These are phyloP conservation scores for Caenorhabditis brenneri DNA, from an alignment of 1,140 invertebrate species.

Conservation along the genomic window DNA sequence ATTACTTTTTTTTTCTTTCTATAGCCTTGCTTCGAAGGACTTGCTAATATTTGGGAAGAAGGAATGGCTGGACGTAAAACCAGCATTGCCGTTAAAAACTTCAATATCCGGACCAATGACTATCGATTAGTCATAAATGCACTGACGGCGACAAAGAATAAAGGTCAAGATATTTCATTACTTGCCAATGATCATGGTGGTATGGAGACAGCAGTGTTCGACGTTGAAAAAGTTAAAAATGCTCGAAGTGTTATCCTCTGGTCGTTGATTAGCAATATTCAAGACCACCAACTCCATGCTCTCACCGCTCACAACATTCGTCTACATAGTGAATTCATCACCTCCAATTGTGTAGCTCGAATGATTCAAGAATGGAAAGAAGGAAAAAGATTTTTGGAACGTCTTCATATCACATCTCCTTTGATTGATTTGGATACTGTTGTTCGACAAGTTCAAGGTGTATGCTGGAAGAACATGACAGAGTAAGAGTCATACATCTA, in stretches of 20 bases:
- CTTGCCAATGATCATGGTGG: slow-evolving; percentile 23
- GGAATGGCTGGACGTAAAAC: neutral
- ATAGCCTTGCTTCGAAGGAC: slow-evolving; percentile 18
- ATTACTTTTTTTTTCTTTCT: no score
- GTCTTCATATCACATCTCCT: slow-evolving; percentile 14
- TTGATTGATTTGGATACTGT: neutral
- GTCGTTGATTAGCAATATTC: slow-evolving; percentile 12
- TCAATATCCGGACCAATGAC: slow-evolving; percentile 14
- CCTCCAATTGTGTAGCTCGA: neutral
- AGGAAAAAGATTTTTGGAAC: neutral
- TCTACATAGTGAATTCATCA: slow-evolving; percentile 13
- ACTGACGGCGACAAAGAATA: neutral
- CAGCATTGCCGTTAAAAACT: neutral
- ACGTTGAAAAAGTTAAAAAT: neutral
- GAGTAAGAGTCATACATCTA: no score
- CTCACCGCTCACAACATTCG: neutral
- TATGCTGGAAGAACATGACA: slow-evolving; percentile 29
- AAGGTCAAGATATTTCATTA: slow-evolving; percentile 1
- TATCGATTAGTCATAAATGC: slow-evolving; percentile 20
- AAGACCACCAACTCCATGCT: neutral
- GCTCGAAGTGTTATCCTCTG: slow-evolving; percentile 18
- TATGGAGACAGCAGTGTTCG: slow-evolving; percentile 7
- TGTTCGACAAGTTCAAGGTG: neutral
- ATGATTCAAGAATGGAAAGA: slow-evolving; percentile 29
- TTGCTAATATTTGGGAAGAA: slow-evolving; percentile 6